Percentiles rank a stretch among this genome's conserved stretches.
Evolutionary conservation across 2,888 invertebrate species (phyloP).

Genomic region (Neoascia interrupta): DNA sequence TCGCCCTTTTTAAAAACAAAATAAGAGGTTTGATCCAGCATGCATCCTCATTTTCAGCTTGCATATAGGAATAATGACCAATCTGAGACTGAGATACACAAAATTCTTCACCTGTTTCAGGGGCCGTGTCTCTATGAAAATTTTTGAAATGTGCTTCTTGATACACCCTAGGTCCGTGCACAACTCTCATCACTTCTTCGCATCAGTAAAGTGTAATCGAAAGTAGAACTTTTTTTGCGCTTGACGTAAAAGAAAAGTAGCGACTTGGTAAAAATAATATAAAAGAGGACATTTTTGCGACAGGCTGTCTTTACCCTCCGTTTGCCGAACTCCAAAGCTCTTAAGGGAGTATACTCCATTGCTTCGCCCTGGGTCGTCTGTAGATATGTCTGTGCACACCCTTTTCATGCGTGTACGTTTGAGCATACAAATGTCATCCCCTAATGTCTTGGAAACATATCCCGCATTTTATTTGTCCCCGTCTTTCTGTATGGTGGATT

Average conservation of each 20-base stretch:
- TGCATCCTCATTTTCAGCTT: too few species aligned
- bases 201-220: slow-evolving; percentile 50
- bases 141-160: slow-evolving; percentile 48
- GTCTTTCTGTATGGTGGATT: slow-evolving; percentile 33
- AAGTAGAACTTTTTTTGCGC: slow-evolving; percentile 18
- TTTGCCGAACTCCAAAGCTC: slow-evolving; percentile 43
- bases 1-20: too few species aligned
- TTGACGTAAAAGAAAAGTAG: slow-evolving; percentile 10
- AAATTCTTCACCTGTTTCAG: too few species aligned
- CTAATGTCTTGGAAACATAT: slow-evolving; percentile 45
- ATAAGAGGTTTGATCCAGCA: too few species aligned
- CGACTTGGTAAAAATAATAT: slow-evolving; percentile 19
- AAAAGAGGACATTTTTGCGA: slow-evolving; percentile 54
- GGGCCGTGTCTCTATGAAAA: too few species aligned
- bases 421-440: slow-evolving; percentile 9
- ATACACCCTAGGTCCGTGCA: background rate
- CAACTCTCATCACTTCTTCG: slow-evolving; percentile 29
- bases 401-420: slow-evolving; percentile 36
- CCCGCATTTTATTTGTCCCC: too few species aligned
- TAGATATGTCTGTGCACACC: slow-evolving; percentile 26
- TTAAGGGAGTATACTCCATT: too few species aligned
- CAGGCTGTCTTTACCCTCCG: slow-evolving; percentile 40
- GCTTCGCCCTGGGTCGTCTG: too few species aligned
- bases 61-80: too few species aligned
- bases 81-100: too few species aligned